These are phyloP conservation scores for Phrynocephalus forsythii DNA, from an alignment of 2,797 vertebrate genomes.

Conservation along the genomic window DNA sequence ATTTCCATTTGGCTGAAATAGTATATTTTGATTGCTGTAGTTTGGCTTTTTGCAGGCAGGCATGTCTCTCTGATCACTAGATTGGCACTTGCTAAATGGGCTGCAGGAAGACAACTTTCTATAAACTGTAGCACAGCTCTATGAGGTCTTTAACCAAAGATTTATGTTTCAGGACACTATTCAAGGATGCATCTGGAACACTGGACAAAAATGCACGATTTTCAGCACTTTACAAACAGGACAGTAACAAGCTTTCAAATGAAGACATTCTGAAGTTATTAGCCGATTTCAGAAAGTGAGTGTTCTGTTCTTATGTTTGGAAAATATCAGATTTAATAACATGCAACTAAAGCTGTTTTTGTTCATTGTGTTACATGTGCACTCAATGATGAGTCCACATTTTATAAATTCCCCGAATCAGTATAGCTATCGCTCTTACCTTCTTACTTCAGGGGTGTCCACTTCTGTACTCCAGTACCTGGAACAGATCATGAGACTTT, in stretches of 20 bases:
- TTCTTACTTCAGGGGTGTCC: no score
- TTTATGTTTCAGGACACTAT: slow-evolving; percentile 85
- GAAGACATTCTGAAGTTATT: slow-evolving; percentile 97
- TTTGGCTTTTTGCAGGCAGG: background rate
- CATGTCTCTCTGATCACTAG: background rate
- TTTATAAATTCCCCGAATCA: background rate
- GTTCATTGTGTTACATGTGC: background rate
- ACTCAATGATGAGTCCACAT: no score
- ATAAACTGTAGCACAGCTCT: slow-evolving; percentile 27
- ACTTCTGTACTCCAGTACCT: no score
- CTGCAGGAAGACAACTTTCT: background rate
- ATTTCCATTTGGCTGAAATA: background rate
- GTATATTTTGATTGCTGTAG: background rate
- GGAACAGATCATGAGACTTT: no score
- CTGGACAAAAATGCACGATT: slow-evolving; percentile 93
- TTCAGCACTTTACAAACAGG: slow-evolving; percentile 93
- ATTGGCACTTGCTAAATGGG: background rate
- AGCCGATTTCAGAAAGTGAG: slow-evolving; percentile 95
- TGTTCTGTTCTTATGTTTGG: slow-evolving; percentile 41
- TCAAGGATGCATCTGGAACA: slow-evolving; percentile 93
- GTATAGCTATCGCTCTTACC: background rate
- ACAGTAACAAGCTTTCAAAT: slow-evolving; percentile 96
- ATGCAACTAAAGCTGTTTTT: background rate
- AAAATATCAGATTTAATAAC: slow-evolving; percentile 2
- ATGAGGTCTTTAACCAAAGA: slow-evolving; percentile 24